Base-by-base conservation (phyloP, 2,888 invertebrate genomes). In the Arrhopalites spinosus region DNA sequence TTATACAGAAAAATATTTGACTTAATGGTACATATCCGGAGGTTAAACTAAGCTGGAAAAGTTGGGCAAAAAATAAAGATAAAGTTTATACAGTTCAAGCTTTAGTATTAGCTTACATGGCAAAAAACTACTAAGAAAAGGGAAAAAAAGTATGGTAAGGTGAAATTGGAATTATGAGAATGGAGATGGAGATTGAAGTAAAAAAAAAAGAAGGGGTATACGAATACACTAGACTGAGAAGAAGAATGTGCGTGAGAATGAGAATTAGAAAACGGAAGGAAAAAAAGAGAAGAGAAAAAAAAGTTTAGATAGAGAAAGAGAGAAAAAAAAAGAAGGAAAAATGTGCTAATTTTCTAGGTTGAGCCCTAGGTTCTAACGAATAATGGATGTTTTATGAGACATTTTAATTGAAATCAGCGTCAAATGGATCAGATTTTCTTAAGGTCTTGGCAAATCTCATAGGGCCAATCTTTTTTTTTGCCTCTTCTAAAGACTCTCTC, bases 381-480 rank as follows among this genome's bases (percentile, higher is more conserved):
- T 73, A 73, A 73, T 67, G 74, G 61, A 67, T 59, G 56, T 59
- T 74, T 74, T 74, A 74, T 74, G 74, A 45, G 53, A 50, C 67
- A 50, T 68, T 74, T 74, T 74, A 74, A 74, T 74, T 74, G 74
- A 74, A 74, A 74, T 74, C 59, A 68, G 68, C 43, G 50, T 61
- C 47, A 27, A 56, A 20, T 66, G 30, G 15, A 64, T n/a, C 47
- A 30, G 47, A 20, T 68, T 68, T 29, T 64, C n/a, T n/a, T n/a
- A n/a, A n/a, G n/a, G n/a, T 64, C 36, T 27, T 61, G 13, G 1
- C n/a, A n/a, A 64, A 36, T 64, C 47, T 67, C 67, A 45, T 47
- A 45, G 67, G 67, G 67, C 67, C 67, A 67, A 67, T 67, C 45
- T 67, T 68, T 68, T 50, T 50, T 50, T 68, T 27, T n/a, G 11